Evolutionary conservation across 2,797 vertebrate genomes (phyloP).

Genomic region (Darevskia mixta): DNA sequence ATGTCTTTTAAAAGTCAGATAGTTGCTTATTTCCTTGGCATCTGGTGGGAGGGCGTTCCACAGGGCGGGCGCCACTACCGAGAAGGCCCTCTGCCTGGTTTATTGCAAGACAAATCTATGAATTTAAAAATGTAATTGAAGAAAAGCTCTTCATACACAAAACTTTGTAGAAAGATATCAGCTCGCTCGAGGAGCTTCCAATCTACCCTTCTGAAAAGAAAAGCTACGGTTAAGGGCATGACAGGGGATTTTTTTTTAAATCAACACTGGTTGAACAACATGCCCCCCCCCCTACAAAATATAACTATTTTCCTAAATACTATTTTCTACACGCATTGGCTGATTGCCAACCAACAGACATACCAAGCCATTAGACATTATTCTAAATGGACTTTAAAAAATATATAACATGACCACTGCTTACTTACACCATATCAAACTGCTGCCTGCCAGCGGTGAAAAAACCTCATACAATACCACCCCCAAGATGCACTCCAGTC

Average conservation of each 20-base stretch:
- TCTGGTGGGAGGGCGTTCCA: too few species aligned
- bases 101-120: neutral
- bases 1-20: too few species aligned
- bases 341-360: neutral
- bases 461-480: neutral
- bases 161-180: neutral
- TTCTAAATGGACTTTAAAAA: neutral
- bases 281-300: neutral
- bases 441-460: neutral
- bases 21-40: too few species aligned
- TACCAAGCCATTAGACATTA: neutral
- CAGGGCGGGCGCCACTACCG: too few species aligned
- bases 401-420: neutral
- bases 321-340: neutral
- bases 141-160: neutral
- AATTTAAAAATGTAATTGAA: neutral
- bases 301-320: neutral
- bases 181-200: neutral
- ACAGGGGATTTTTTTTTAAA: too few species aligned
- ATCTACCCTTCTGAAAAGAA: neutral
- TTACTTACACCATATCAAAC: neutral
- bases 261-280: too few species aligned
- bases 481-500: neutral
- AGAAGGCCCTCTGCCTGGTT: too few species aligned
- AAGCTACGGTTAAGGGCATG: neutral